phyloP scores from a whole-genome alignment of 2,888 invertebrate species.

The Tyria jacobaeae region DNA sequence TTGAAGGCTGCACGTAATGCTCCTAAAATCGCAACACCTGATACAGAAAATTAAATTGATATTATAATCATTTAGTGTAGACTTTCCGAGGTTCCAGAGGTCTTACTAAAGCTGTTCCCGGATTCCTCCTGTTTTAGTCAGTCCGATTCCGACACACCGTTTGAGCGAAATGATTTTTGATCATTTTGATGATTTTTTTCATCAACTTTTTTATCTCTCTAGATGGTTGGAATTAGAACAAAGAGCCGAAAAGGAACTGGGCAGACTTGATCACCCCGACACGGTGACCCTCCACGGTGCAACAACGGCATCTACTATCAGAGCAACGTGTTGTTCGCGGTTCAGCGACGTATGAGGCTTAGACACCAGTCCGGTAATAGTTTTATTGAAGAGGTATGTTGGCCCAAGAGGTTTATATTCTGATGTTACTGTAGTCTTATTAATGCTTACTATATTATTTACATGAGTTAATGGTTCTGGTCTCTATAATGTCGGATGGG shows the following conservation, averaged over 20 bases:
- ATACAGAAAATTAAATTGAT: too few relatives aligned
- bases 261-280: constrained; percentile 80
- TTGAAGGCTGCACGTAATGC: too few relatives aligned
- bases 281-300: constrained; percentile 75
- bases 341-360: constrained; percentile 60
- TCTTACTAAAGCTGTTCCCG: too few relatives aligned
- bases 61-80: too few relatives aligned
- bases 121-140: too few relatives aligned
- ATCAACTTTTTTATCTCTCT: constrained; percentile 21
- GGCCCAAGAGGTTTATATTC: background rate
- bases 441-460: background rate
- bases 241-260: constrained; percentile 86
- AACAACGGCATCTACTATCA: constrained; percentile 74
- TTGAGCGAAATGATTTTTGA: too few relatives aligned
- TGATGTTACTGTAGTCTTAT: background rate
- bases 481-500: background rate
- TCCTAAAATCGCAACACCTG: too few relatives aligned
- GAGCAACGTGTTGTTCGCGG: constrained; percentile 76
- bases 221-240: constrained; percentile 87
- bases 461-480: background rate
- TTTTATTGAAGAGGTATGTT: background rate
- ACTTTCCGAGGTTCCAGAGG: too few relatives aligned
- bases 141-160: too few relatives aligned
- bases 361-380: background rate
- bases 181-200: too few relatives aligned